Conservation (phyloP, 2,888 invertebrate species). For the Agrotis segetum region DNA sequence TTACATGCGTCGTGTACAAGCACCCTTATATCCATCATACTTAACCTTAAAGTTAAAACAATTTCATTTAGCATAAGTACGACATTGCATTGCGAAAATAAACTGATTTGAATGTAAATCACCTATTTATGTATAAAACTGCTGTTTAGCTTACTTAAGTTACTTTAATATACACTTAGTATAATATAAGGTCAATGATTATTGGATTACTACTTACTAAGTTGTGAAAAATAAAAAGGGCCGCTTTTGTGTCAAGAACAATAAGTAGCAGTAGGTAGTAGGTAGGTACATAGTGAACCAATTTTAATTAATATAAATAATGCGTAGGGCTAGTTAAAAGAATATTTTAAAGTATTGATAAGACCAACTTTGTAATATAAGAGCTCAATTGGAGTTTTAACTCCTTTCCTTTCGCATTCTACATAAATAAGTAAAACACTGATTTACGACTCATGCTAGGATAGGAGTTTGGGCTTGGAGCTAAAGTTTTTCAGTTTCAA, state of each 20-base stretch:
- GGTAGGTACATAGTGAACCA: background rate
- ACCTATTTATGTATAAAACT: conserved; percentile 35
- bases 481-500: too few relatives aligned
- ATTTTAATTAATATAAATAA: too few relatives aligned
- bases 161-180: conserved; percentile 37
- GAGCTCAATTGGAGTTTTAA: too few relatives aligned
- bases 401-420: too few relatives aligned
- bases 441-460: too few relatives aligned
- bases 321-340: too few relatives aligned
- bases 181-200: conserved; percentile 44
- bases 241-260: conserved; percentile 28
- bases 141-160: conserved; percentile 30
- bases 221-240: conserved; percentile 10
- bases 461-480: too few relatives aligned
- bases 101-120: conserved; percentile 45
- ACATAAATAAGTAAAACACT: too few relatives aligned
- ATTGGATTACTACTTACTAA: conserved; percentile 12
- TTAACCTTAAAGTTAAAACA: conserved; percentile 32
- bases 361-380: too few relatives aligned
- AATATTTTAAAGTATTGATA: too few relatives aligned
- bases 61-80: conserved; percentile 24
- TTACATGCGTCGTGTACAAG: too few relatives aligned
- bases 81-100: conserved; percentile 38
- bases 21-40: conserved; percentile 17
- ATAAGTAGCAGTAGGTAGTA: background rate